Conservation (phyloP, 2,113 vertebrate genomes). For the Rhinoderma darwinii region DNA sequence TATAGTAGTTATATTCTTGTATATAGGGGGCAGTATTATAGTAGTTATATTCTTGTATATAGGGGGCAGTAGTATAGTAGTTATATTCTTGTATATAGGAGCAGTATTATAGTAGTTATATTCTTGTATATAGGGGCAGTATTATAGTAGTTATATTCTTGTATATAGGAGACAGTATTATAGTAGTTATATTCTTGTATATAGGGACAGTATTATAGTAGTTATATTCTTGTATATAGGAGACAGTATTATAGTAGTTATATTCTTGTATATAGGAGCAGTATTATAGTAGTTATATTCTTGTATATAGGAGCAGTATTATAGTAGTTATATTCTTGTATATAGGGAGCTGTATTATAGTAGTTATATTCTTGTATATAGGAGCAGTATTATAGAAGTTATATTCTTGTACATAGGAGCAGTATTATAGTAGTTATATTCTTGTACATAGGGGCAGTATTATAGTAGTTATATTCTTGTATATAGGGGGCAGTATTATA, state of each 20-base stretch:
- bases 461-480: too few species aligned
- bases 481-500: too few species aligned
- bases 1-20: constrained; percentile 11
- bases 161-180: background rate
- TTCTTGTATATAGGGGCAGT: constrained; percentile 2
- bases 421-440: too few species aligned
- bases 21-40: background rate
- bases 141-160: constrained; percentile 14
- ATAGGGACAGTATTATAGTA: constrained; percentile 3
- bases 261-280: background rate
- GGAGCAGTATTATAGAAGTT: constrained; percentile 12
- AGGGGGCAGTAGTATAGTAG: background rate
- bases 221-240: constrained; percentile 6
- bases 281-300: constrained; percentile 17
- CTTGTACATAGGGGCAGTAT: too few species aligned
- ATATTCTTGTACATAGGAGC: constrained; percentile 8
- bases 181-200: constrained; percentile 2
- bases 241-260: background rate
- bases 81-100: background rate
- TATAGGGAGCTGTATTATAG: background rate
- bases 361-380: constrained; percentile 3
- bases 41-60: background rate
- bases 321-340: constrained; percentile 10
- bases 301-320: constrained; percentile 1
- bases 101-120: constrained; percentile 13